Evolutionary conservation across 2,113 vertebrate genomes (phyloP).

Genomic region (Psettodes erumei): DNA sequence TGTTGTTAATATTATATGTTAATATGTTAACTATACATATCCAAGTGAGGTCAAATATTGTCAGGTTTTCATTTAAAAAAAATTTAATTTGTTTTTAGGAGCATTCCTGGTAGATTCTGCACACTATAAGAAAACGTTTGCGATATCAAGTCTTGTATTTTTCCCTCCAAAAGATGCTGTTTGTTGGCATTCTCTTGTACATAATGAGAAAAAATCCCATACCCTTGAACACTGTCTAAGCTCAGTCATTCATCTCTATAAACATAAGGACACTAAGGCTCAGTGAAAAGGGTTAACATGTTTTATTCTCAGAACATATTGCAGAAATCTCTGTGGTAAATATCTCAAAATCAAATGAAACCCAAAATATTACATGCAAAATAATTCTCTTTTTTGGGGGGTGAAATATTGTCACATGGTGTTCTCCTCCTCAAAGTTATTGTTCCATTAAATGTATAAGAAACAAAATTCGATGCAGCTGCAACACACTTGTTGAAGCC

Average conservation of each 20-base stretch:
- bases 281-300: background rate
- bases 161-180: background rate
- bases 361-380: background rate
- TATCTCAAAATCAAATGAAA: background rate
- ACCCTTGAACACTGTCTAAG: background rate
- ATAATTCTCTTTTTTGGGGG: background rate
- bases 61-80: background rate
- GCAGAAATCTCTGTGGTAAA: background rate
- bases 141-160: background rate
- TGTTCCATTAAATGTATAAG: too few species aligned
- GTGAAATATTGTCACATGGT: background rate
- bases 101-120: background rate
- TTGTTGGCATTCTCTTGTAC: background rate
- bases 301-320: background rate
- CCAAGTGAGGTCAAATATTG: background rate
- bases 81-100: background rate
- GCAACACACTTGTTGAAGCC: constrained; percentile 47
- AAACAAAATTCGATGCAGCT: constrained; percentile 3
- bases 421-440: background rate
- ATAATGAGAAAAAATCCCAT: background rate
- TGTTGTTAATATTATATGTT: too few species aligned
- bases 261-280: background rate
- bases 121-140: background rate
- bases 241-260: too few species aligned
- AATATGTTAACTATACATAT: background rate